phyloP scores from a whole-genome alignment of 1,140 invertebrate species.

The Leptopilina boulardi region DNA sequence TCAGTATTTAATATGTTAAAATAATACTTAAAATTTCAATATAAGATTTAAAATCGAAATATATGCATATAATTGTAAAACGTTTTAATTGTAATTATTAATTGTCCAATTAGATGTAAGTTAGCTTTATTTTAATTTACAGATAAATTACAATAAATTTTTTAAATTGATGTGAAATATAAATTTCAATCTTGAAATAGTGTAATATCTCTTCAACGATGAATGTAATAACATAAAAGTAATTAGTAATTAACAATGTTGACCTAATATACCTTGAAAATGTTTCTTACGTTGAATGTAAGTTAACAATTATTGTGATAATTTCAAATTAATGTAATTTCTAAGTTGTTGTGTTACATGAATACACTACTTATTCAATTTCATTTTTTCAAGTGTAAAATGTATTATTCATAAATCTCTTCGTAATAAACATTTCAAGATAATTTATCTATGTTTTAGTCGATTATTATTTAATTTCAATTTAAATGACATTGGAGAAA shows the following conservation, averaged over 20 bases:
- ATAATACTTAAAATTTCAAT: no score
- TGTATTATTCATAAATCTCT: neutral
- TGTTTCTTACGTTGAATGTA: neutral
- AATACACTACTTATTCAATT: neutral
- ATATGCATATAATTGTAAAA: no score
- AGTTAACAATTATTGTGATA: neutral
- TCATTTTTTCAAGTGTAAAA: neutral
- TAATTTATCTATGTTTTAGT: no score
- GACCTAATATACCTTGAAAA: neutral
- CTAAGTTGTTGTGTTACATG: no score
- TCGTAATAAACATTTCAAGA: neutral
- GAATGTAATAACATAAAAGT: conserved; percentile 4
- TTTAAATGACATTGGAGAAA: neutral
- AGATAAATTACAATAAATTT: conserved; percentile 18
- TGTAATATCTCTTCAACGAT: conserved; percentile 3
- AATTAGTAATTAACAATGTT: neutral
- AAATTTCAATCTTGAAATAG: neutral
- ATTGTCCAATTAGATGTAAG: neutral
- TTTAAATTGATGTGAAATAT: conserved; percentile 6
- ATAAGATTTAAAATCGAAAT: no score
- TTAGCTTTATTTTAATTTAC: conserved; percentile 12
- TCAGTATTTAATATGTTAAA: no score
- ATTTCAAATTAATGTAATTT: no score
- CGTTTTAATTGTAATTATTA: neutral
- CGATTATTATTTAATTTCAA: no score